A percentile compares a stretch with the other conserved stretches of the same genome.
Conservation (phyloP, 2,888 invertebrate genomes). For the Pandemis cinnamomeana region DNA sequence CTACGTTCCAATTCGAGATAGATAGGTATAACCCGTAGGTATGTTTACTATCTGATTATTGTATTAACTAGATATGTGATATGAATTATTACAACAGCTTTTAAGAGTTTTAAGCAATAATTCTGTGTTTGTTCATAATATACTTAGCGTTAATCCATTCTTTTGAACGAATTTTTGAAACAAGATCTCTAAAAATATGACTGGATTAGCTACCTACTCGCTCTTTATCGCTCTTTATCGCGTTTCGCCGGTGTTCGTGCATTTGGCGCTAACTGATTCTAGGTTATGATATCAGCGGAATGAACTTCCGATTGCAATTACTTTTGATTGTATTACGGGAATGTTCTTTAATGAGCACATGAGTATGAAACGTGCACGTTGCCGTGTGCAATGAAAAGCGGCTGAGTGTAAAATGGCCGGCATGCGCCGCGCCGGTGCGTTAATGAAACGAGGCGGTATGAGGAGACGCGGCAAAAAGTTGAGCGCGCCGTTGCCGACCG, state of each 20-base stretch:
- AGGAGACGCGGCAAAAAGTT: slow-evolving; percentile 46
- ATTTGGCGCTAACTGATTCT: background rate
- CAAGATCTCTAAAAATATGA: background rate
- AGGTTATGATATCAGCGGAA: slow-evolving; percentile 13
- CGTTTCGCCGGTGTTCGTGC: background rate
- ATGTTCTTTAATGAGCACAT: slow-evolving; percentile 20
- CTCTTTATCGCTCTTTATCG: too few relatives aligned
- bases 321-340: slow-evolving; percentile 17
- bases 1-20: background rate
- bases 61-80: too few relatives aligned
- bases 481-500: slow-evolving; percentile 57
- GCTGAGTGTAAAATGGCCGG: slow-evolving; percentile 57
- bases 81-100: background rate
- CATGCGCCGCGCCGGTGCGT: slow-evolving; percentile 68
- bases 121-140: background rate
- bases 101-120: background rate
- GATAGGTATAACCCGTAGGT: background rate
- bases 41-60: too few relatives aligned
- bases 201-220: background rate
- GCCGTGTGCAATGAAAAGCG: slow-evolving; percentile 47
- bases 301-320: slow-evolving; percentile 31
- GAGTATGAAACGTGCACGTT: slow-evolving; percentile 5
- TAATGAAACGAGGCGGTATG: slow-evolving; percentile 53
- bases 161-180: background rate
- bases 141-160: background rate